A percentile compares a stretch with the other conserved stretches of the same genome.
Conservation (phyloP, 2,888 invertebrate species). For the Tanypteryx hageni region DNA sequence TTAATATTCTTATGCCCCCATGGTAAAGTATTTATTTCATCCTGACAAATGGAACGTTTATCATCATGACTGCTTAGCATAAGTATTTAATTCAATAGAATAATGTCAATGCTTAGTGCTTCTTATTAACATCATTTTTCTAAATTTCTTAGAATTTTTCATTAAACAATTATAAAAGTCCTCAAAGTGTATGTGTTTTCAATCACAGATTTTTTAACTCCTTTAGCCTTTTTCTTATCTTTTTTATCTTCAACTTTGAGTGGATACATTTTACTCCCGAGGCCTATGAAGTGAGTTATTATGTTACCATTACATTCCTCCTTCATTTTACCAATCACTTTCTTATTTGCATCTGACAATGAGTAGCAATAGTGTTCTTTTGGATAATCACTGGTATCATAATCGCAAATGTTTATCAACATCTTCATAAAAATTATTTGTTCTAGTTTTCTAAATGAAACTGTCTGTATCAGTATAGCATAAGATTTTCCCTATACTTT, state of each 20-base stretch:
- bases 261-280: background rate
- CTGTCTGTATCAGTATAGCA: constrained; percentile 71
- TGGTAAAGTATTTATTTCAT: background rate
- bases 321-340: background rate
- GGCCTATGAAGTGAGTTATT: background rate
- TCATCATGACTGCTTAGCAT: background rate
- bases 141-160: background rate
- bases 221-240: background rate
- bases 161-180: background rate
- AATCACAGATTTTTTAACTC: background rate
- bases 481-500: constrained; percentile 68
- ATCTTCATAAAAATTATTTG: constrained; percentile 66
- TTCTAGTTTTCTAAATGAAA: constrained; percentile 67
- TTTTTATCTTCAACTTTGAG: too few species aligned
- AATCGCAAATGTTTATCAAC: constrained; percentile 43
- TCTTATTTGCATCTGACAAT: background rate
- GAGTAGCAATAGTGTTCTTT: background rate
- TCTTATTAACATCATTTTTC: background rate
- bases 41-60: background rate
- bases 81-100: constrained; percentile 6
- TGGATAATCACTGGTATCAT: constrained; percentile 67
- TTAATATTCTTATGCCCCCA: background rate
- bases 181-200: background rate
- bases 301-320: background rate
- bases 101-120: background rate